Evolutionary conservation across 2,888 invertebrate species (phyloP), one percentile per base, ranked within the genome.

Genomic region (Ryuthela nishihirai): DNA sequence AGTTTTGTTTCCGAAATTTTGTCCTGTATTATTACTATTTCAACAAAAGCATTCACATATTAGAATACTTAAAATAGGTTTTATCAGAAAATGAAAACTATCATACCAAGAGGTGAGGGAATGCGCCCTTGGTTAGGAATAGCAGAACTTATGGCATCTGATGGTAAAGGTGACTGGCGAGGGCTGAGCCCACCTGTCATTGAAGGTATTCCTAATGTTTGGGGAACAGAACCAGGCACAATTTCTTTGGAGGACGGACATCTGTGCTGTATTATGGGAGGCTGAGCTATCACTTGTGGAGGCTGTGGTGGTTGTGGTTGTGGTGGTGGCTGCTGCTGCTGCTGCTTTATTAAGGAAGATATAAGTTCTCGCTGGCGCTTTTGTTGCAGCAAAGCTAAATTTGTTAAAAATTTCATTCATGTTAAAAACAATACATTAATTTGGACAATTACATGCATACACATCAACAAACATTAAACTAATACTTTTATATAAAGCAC

Each of bases 51-150:
- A 29, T 29, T 29, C n/a, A 29, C 29, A 10, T 10, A 10, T 29
- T 29, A 10, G 9, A 10, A 29, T 29, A 29, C 9, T 29, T 29
- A n/a, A 29, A n/a, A 10, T 29, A 1, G 9, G 9, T 29, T 29
- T 29, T 10, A 10, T 29, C n/a, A 29, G n/a, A 29, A n/a, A 29
- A 29, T 1, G 10, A 29, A 9, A 29, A 29, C 10, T n/a, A 10
- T 29, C 36, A 20, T 45, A 60, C 60, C 60, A n/a, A 60, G 41
- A 18, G 60, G 60, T 2, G 60, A 60, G 15, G 60, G 60, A 47
- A 60, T 54, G 34, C 60, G 60, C 15, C 60, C 60, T 41, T 60
- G 60, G 20, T 40, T 49, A 23, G 43, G 24, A 32, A 54, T 45
- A 10, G 49, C 45, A 5, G 59, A 39, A 10, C 45, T 32, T 23